Base-by-base conservation (phyloP, 2,888 invertebrate genomes). In the Heliothis peltigera region DNA sequence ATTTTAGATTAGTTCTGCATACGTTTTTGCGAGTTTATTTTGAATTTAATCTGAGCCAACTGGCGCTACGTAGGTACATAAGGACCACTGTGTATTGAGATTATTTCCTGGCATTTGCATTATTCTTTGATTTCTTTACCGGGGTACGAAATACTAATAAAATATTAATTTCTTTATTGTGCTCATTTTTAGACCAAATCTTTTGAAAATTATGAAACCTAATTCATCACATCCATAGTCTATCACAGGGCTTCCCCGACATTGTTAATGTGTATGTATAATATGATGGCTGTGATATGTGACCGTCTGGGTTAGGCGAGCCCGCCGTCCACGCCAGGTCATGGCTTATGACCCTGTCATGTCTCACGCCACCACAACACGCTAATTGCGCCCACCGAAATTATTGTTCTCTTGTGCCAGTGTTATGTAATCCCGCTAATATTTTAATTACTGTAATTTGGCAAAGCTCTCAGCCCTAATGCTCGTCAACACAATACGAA, bases 221-320 rank as follows among this genome's bases (percentile, higher is more conserved):
- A 22, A 8, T 17, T 17, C 19, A 18, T 25, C 17, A 12, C 25
- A 21, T 43, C 5, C 71, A 22, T 19, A 53, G 54, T 71, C 75
- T 70, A 64, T 59, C 66, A 54, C 46, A 60, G 74, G 67, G 64
- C 61, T 75, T 73, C 66, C 70, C 77, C 55, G 43, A 39, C 42
- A 22, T 4, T 67, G 55, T n/a, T n/a, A n/a, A n/a, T 25, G 12
- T 22, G 22, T 21, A 18, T 32, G n/a, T 32, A 22, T 64, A 17
- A 60, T 56, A 6, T 70, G 51, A 44, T 47, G 18, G 51, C 35
- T 47, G 18, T 47, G 47, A 43, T 32, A 15, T 39, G 53, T 58
- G 55, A 56, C n/a, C n/a, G 70, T 72, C 22, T 32, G 32, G 66
- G 51, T 60, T 42, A 28, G 54, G 51, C 55, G 18, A 67, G 46